Base-by-base conservation (phyloP, 1,140 invertebrate species). In the Drusus annulatus region DNA sequence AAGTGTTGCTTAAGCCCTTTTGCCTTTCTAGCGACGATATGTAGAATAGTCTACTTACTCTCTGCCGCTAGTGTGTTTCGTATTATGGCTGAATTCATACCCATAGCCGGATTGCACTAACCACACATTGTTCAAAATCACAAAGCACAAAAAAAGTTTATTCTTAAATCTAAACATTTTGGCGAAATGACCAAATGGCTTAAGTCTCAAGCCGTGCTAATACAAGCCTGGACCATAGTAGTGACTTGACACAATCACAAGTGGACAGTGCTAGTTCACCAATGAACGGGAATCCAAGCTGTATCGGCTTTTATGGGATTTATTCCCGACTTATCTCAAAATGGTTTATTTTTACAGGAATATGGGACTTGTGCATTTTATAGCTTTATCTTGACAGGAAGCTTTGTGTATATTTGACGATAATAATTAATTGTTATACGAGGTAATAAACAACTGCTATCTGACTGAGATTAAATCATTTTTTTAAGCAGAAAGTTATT, bases 91-190 rank as follows among this genome's bases (percentile, higher is more conserved):
- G 13, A 65, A 31, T 28, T 56, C 80, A 78, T 76, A 56, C 16
- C 58, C 60, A n/a, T 25, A 58, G 28, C 25, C 71, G 28, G 52
- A 56, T 63, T 68, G 28, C 51, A 63, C 60, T 65, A 77, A 77
- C 17, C 23, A 25, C 0, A 36, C n/a, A 63, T 77, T 77, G 36
- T 77, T 68, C 15, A 77, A 31, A 21, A 51, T 45, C 63, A 77
- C 56, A 23, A 77, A 63, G 36, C 63, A 68, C 60, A 77, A 50
- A 45, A 75, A 25, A 75, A 75, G 23, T 19, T 31, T 58, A 36
- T 58, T 36, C 69, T 73, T 73, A 69, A 69, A 69, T 13, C 7
- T 36, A n/a, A 68, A 73, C 69, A 73, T 73, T 73, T 54, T 54
- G 4, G 17, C 45, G 8, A 28, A 17, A 15, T 25, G 62, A 45